Percentiles rank a stretch among this genome's conserved stretches.
These are phyloP conservation scores for Eleutherodactylus coqui DNA, from an alignment of 2,797 vertebrate species.

Conservation along the genomic window DNA sequence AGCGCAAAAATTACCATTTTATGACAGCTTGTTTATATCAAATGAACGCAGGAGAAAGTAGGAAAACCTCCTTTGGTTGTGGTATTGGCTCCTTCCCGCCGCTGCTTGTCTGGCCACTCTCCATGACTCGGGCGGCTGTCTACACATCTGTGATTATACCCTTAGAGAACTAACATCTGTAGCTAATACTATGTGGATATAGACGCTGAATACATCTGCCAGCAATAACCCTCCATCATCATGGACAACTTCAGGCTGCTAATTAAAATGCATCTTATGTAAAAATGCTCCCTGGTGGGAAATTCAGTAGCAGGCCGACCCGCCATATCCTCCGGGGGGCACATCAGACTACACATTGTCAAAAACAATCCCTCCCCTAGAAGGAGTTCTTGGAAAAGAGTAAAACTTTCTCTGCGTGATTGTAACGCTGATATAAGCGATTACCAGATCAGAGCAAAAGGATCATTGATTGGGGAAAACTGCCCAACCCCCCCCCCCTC, in stretches of 20 bases:
- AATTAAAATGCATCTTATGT: constrained; percentile 41
- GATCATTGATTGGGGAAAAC: too few relatives aligned
- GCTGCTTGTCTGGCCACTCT: not conserved
- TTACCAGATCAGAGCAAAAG: too few relatives aligned
- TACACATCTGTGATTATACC: constrained; percentile 25
- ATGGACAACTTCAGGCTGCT: not conserved
- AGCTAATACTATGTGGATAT: constrained; percentile 34
- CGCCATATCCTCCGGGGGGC: not conserved
- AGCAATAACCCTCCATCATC: not conserved
- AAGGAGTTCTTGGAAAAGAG: too few relatives aligned
- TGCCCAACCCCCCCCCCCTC: too few relatives aligned
- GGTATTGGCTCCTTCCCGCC: not conserved
- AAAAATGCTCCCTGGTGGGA: constrained; percentile 13
- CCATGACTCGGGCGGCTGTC: constrained; percentile 17
- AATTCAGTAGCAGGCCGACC: not conserved
- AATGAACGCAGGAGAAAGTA: not conserved
- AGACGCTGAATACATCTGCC: constrained; percentile 4
- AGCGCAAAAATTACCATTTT: not conserved
- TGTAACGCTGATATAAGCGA: too few relatives aligned
- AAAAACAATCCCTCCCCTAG: too few relatives aligned
- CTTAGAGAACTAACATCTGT: constrained; percentile 5
- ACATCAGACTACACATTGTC: not conserved
- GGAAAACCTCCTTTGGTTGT: not conserved
- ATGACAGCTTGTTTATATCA: not conserved
- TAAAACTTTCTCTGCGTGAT: too few relatives aligned